phyloP scores from a whole-genome alignment of 2,888 invertebrate species.

The Calameuta idolon region DNA sequence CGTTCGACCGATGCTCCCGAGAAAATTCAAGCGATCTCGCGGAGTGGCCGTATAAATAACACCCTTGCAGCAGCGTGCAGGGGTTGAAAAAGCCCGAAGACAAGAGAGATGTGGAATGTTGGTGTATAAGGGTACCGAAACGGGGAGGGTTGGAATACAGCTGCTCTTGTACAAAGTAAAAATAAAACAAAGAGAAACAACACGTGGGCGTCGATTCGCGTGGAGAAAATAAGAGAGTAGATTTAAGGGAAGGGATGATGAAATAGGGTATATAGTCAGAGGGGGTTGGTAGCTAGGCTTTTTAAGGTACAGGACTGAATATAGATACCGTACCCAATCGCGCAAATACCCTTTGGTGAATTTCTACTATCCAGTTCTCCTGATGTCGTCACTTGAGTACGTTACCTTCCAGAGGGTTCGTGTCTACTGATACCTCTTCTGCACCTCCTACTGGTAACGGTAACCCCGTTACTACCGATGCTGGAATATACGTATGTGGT shows the following conservation, averaged over 20 bases:
- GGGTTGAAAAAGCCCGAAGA: neutral
- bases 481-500: neutral
- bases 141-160: neutral
- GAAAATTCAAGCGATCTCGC: slow-evolving; percentile 6
- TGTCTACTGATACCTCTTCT: neutral
- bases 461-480: neutral
- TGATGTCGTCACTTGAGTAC: slow-evolving; percentile 31
- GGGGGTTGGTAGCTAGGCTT: neutral
- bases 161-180: neutral
- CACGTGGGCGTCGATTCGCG: neutral
- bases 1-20: slow-evolving; percentile 6
- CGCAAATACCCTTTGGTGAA: slow-evolving; percentile 26
- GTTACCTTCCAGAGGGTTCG: slow-evolving; percentile 23
- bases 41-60: slow-evolving; percentile 9
- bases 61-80: neutral
- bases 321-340: slow-evolving; percentile 21
- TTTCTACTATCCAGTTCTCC: slow-evolving; percentile 15
- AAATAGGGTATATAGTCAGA: neutral
- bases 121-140: neutral
- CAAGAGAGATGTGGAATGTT: neutral
- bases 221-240: slow-evolving; percentile 8
- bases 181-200: neutral
- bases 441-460: neutral
- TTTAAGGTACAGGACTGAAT: slow-evolving; percentile 9
- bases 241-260: slow-evolving; percentile 10